phyloP scores from a whole-genome alignment of 2,797 vertebrate genomes.

The Dromococcyx pavoninus region DNA sequence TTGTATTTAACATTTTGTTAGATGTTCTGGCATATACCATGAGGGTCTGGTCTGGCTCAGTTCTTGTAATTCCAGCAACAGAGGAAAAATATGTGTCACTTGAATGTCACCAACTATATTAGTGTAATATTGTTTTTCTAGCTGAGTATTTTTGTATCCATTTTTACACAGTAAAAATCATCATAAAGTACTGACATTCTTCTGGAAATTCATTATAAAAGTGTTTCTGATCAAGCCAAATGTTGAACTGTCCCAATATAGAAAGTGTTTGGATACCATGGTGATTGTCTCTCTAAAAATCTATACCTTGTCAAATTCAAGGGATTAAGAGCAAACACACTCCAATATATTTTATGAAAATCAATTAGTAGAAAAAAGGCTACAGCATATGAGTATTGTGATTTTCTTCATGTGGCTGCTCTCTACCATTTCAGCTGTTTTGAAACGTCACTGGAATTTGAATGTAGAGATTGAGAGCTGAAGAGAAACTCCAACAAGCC shows the following conservation, averaged over 20 bases:
- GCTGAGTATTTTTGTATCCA: neutral
- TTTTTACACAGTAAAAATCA: conserved; percentile 10
- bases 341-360: conserved; percentile 3
- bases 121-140: neutral
- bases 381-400: neutral
- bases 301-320: conserved; percentile 13
- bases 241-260: conserved; percentile 13
- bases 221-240: conserved; percentile 27
- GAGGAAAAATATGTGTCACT: neutral
- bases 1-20: neutral
- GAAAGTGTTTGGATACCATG: conserved; percentile 29
- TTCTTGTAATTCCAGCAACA: neutral
- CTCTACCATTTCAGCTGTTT: neutral
- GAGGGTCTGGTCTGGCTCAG: neutral
- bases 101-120: neutral
- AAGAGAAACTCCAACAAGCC: neutral
- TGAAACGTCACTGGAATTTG: neutral
- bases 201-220: neutral
- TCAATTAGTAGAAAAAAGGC: neutral
- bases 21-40: neutral
- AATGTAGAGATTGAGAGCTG: neutral
- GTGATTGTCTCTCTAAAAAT: conserved; percentile 49
- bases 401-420: neutral
- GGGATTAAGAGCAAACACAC: neutral
- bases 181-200: neutral